Evolutionary conservation across 2,797 vertebrate species (phyloP), one percentile per base, ranked within the genome.

Genomic region (Anomalospiza imberbis): DNA sequence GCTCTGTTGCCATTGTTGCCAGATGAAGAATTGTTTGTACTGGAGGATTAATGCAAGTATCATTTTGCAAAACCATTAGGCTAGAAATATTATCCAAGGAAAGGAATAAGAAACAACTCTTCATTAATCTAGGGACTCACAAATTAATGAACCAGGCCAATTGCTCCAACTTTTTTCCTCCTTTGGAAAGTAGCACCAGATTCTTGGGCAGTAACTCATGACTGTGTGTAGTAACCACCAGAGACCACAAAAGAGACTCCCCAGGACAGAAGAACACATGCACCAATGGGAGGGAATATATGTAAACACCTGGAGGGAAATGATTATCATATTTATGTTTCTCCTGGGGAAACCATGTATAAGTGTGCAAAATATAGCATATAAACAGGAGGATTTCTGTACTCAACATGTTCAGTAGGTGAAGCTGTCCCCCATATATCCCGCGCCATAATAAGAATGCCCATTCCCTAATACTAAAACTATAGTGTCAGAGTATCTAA

Each of bases 381-480:
- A 31, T 9, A 34, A 73, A 40, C 14, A 40, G 38, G 20, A 31
- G 10, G 6, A 26, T 81, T 67, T 40, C 47, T 67, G 7, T 53
- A 17, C 17, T 34, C 5, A 26, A 3, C 21, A 32, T 18, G 7
- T 26, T 61, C 31, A 34, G 12, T 13, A 45, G 10, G 6, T 51
- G 8, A 20, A 76, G 7, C 19, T 58, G 58, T 18, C 9, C 21
- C 21, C 7, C 40, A 14, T 9, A 17, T 7, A 40, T 29, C 47
- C 40, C 40, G 6, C 0, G 0, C 19, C 40, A 25, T 20, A 16
- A 20, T 29, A 53, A 53, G 19, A n/a, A 61, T 45, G 19, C 10
- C 24, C 44, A 10, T 13, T 51, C n/a, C 19, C n/a, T 11, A 38
- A 53, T 7, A 68, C 16, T 29, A n/a, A 24, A 67, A 29, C 34